Evolutionary conservation across 2,797 vertebrate species (phyloP).

Genomic region (Rhadinocentrus ornatus): DNA sequence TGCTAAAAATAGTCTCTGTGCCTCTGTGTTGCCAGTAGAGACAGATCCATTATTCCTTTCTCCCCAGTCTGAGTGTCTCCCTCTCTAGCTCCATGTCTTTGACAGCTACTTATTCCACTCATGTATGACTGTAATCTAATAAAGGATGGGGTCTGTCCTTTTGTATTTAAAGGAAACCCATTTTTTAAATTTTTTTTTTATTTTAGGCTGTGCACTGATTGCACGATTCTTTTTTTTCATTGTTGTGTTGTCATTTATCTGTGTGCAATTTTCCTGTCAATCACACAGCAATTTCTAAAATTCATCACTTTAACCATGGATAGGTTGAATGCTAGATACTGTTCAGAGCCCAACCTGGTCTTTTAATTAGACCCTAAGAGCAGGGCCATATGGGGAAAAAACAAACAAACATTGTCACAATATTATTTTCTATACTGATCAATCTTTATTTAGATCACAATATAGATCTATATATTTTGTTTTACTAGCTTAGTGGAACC

Average conservation of each 20-base stretch:
- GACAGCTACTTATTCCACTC: constrained; percentile 69
- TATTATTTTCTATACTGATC: no score
- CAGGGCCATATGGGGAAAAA: no score
- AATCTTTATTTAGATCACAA: no score
- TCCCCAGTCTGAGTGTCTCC: constrained; percentile 32
- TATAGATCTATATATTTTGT: no score
- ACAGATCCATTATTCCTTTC: constrained; percentile 76
- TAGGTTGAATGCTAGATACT: no score
- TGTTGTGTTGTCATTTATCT: constrained; percentile 17
- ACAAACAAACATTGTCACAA: no score
- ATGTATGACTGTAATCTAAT: constrained; percentile 72
- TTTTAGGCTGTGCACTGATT: constrained; percentile 28
- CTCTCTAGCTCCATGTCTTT: constrained; percentile 29
- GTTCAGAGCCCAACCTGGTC: no score
- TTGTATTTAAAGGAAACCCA: constrained; percentile 49
- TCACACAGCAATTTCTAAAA: constrained; percentile 1
- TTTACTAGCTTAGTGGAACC: no score
- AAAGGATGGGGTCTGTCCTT: constrained; percentile 54
- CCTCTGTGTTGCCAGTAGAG: constrained; percentile 76
- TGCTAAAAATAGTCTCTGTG: constrained; percentile 85
- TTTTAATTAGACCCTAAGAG: no score
- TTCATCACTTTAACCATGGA: no score
- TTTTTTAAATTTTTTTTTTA: no score
- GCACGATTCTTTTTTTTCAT: constrained; percentile 33
- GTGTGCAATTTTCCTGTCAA: constrained; percentile 14